Evolutionary conservation across 2,113 vertebrate genomes (phyloP).

Genomic region (Naja naja): DNA sequence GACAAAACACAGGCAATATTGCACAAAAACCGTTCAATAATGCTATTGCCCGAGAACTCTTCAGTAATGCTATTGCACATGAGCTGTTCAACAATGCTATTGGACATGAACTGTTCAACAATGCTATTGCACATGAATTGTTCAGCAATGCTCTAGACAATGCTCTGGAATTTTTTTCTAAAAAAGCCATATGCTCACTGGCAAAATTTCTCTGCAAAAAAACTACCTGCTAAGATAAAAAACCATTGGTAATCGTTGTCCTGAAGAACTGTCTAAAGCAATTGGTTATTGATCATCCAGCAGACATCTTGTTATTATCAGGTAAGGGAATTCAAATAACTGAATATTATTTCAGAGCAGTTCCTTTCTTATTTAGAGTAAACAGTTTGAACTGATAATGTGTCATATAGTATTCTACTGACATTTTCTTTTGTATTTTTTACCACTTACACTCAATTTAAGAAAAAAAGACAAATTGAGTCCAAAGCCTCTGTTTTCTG

Average conservation of each 20-base stretch:
- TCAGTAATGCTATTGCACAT: no score
- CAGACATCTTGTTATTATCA: background rate
- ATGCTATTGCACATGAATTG: background rate
- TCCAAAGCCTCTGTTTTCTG: background rate
- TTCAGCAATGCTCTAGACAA: background rate
- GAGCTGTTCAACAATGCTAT: background rate
- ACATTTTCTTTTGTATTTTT: background rate
- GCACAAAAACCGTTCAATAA: background rate
- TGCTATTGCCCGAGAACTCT: background rate
- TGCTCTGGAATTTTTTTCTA: background rate
- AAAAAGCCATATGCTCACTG: background rate
- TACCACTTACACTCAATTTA: background rate
- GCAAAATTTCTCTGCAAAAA: background rate
- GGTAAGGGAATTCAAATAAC: background rate
- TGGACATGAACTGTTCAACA: background rate
- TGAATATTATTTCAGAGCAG: background rate
- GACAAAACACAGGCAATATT: background rate
- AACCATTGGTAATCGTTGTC: background rate
- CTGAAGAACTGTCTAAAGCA: background rate
- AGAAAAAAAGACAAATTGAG: background rate
- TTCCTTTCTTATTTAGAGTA: background rate
- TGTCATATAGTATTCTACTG: background rate
- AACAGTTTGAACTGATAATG: background rate
- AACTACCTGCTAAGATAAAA: background rate
- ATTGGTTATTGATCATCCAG: background rate